phyloP scores from a whole-genome alignment of 92 coral and sea anemone species.

The Zoanthus sociatus region DNA sequence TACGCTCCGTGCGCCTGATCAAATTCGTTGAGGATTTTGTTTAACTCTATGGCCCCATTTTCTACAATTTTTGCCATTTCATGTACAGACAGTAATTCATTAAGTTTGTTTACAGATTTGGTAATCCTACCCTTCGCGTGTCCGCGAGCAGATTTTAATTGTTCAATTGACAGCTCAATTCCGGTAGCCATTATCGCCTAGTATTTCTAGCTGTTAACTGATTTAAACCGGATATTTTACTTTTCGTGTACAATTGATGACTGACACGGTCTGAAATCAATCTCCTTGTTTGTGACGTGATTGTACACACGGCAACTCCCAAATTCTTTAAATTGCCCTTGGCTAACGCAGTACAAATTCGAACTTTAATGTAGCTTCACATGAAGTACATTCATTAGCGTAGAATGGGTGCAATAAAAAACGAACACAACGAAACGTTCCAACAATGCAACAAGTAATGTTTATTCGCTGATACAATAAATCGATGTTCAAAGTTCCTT shows the following conservation, averaged over 20 bases:
- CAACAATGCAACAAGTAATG: too few relatives aligned
- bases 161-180: background rate
- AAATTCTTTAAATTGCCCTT: too few relatives aligned
- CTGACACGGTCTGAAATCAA: background rate
- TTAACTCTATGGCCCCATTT: background rate
- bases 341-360: too few relatives aligned
- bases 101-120: background rate
- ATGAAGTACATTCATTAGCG: too few relatives aligned
- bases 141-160: background rate
- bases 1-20: constrained; percentile 38
- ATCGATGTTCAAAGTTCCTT: too few relatives aligned
- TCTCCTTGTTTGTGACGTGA: too few relatives aligned
- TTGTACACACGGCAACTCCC: too few relatives aligned
- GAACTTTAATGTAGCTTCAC: too few relatives aligned
- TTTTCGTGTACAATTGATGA: background rate
- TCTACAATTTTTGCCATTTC: background rate
- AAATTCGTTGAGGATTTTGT: constrained; percentile 28
- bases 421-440: too few relatives aligned
- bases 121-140: background rate
- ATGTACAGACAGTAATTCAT: background rate
- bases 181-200: background rate
- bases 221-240: background rate
- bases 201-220: background rate
- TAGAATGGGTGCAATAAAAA: too few relatives aligned
- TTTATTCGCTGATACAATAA: too few relatives aligned